Base-by-base conservation (phyloP, 2,797 vertebrate species). In the Lutjanus argentimaculatus region DNA sequence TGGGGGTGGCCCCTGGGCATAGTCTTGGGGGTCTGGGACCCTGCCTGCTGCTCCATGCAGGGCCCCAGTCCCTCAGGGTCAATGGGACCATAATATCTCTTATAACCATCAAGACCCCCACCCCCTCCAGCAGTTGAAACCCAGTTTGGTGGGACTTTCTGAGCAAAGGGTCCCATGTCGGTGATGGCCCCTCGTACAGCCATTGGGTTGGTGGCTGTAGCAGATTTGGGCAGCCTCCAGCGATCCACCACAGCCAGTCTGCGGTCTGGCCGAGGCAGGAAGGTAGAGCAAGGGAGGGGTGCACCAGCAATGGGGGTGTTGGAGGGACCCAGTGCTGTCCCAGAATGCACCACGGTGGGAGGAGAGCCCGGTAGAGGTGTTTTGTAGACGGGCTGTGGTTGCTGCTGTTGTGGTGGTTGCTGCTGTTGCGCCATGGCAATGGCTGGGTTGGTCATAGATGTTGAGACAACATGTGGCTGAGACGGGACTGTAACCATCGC, bases 11-110 rank as follows among this genome's bases (percentile, higher is more conserved):
- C 93, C 93, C 95, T 95, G 11, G 95, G 95, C 74, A 94, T 92
- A 85, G 94, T 95, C 94, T 96, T 96, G 92, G 96, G 96, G 93
- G 96, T 96, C 93, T 96, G 96, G 85, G 96, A 95, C 83, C 96
- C 96, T 93, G 94, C 92, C 79, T 96, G 96, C 82, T 96, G 95
- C 85, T 96, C 95, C 93, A 96, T 95, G 87, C 96, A 96, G 93
- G 97, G 95, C 75, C 95, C 95, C 89, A 97, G 94, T 85, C 97
- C 97, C 94, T 97, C 97, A 40, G 97, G 97, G 92, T 98, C 97
- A 91, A 98, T 98, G 88, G 97, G 97, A 88, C 97, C 97, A 89
- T 98, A 98, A 87, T 98, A 98, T 76, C 97, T 96, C 90, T 98
- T 97, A 94, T 97, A 98, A 90, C 97, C 97, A 90, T 98, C 97